Conservation (phyloP, 92 coral and sea anemone species). For the Parazoanthus swiftii region DNA sequence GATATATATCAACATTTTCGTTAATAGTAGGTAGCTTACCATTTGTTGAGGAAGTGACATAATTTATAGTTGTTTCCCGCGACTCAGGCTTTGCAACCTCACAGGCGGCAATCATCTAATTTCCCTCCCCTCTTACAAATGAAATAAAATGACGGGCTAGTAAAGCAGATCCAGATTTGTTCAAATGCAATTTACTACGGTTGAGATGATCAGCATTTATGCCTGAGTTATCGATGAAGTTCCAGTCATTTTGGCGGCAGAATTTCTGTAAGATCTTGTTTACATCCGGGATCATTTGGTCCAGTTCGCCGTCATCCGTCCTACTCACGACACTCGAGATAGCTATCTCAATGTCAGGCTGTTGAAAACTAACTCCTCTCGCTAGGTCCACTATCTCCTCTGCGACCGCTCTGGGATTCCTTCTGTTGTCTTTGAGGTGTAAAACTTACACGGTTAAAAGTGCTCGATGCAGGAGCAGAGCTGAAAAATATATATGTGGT, state of each 20-base stretch:
- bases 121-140: conserved; percentile 37
- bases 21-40: background rate
- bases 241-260: conserved; percentile 40
- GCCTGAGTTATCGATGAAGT: conserved; percentile 28
- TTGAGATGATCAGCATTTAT: conserved; percentile 42
- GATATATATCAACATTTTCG: no score
- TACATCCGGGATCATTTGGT: background rate
- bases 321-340: no score
- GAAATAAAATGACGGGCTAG: conserved; percentile 43
- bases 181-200: conserved; percentile 48
- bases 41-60: background rate
- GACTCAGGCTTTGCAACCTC: conserved; percentile 32
- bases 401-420: no score
- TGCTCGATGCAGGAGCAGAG: no score
- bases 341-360: no score
- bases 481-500: no score
- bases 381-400: no score
- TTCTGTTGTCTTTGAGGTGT: no score
- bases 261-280: conserved; percentile 35
- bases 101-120: conserved; percentile 37
- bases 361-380: no score
- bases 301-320: background rate
- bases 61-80: conserved; percentile 24
- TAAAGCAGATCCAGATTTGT: conserved; percentile 42
- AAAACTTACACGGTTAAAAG: no score